Percentiles rank a stretch among this genome's conserved stretches.
These are phyloP conservation scores for Ophthalmolycus amberensis DNA, from an alignment of 2,113 vertebrate species.

Conservation along the genomic window DNA sequence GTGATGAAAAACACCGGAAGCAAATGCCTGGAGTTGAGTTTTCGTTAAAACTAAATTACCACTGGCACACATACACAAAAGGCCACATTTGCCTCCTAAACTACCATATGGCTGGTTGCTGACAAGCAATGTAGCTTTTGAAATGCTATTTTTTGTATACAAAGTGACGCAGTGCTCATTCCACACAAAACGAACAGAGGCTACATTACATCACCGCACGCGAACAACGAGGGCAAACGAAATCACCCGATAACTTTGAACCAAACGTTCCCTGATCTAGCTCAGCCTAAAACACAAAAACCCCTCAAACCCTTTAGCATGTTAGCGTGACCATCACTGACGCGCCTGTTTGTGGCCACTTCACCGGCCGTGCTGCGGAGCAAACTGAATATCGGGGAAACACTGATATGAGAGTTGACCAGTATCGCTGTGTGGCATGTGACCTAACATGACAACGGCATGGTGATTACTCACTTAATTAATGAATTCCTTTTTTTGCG, in stretches of 20 bases:
- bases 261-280: not conserved
- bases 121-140: too few relatives aligned
- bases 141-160: too few relatives aligned
- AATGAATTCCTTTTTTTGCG: not conserved
- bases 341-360: too few relatives aligned
- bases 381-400: not conserved
- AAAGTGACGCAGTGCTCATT: too few relatives aligned
- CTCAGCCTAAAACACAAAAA: not conserved
- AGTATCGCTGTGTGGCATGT: not conserved
- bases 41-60: not conserved
- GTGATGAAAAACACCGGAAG: too few relatives aligned
- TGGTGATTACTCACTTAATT: not conserved
- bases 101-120: not conserved
- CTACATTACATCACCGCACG: too few relatives aligned
- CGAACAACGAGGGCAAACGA: too few relatives aligned
- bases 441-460: not conserved
- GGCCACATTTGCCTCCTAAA: too few relatives aligned
- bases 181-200: too few relatives aligned
- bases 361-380: too few relatives aligned
- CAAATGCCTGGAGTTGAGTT: not conserved
- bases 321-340: not conserved
- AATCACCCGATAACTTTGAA: not conserved
- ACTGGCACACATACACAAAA: not conserved
- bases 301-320: not conserved
- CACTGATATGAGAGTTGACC: not conserved